Conservation (phyloP, 1,140 invertebrate genomes). For the Maconellicoccus hirsutus region DNA sequence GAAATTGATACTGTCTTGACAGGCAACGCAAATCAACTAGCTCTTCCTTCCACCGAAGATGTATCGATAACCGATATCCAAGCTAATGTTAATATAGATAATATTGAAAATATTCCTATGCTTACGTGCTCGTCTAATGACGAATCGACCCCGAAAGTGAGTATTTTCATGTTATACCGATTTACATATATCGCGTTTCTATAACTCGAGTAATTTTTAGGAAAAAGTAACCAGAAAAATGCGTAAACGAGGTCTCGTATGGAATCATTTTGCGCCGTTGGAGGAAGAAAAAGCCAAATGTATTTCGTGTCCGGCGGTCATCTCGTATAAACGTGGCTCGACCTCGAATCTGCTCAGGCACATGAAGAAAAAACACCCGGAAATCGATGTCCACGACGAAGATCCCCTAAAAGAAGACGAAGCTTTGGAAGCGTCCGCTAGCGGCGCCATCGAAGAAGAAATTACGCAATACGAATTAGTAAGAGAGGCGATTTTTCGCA, state of each 20-base stretch:
- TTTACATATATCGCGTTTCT: background rate
- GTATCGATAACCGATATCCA: background rate
- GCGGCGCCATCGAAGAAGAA: background rate
- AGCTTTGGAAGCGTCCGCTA: background rate
- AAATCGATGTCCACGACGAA: slow-evolving; percentile 12
- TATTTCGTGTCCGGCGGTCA: background rate
- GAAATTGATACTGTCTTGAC: background rate
- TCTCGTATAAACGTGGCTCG: slow-evolving; percentile 15
- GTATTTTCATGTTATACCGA: background rate
- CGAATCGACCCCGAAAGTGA: background rate
- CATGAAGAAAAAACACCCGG: slow-evolving; percentile 16
- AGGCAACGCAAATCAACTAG: background rate
- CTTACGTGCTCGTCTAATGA: background rate
- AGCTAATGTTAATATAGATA: background rate
- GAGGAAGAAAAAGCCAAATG: slow-evolving; percentile 11
- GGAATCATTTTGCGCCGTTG: slow-evolving; percentile 9
- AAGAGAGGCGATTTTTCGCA: background rate
- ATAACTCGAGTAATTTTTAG: background rate
- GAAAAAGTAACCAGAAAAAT: slow-evolving; percentile 7
- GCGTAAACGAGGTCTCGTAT: slow-evolving; percentile 7
- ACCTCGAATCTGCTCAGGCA: background rate
- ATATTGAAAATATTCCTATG: slow-evolving; percentile 16
- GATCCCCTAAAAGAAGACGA: background rate
- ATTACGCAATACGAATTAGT: background rate
- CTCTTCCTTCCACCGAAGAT: background rate